A percentile compares a stretch with the other conserved stretches of the same genome.
Conservation (phyloP, 2,797 vertebrate genomes). For the Hydrolagus colliei region DNA sequence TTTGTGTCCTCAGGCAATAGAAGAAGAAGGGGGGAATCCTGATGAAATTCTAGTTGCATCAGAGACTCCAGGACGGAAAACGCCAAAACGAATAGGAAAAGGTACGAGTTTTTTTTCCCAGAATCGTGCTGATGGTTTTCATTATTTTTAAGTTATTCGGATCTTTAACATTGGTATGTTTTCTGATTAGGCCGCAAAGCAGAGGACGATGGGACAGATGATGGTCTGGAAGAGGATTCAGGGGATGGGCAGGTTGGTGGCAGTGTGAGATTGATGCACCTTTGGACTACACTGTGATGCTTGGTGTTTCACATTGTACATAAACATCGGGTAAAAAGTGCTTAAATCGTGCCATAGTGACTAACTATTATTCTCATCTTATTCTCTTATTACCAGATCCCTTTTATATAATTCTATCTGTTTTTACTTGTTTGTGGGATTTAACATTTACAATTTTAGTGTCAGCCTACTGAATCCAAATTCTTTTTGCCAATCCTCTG, state of each 20-base stretch:
- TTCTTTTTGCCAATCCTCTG: too few relatives aligned
- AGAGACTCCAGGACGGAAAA: constrained; percentile 65
- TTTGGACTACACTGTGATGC: too few relatives aligned
- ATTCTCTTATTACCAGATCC: too few relatives aligned
- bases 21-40: constrained; percentile 86
- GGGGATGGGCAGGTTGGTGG: constrained; percentile 71
- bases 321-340: neutral
- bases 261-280: neutral
- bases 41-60: constrained; percentile 68
- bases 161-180: neutral
- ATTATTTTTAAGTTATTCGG: neutral
- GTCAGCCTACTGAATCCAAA: too few relatives aligned
- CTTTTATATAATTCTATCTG: too few relatives aligned
- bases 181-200: constrained; percentile 59
- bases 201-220: constrained; percentile 73
- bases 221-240: constrained; percentile 75
- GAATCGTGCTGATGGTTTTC: too few relatives aligned
- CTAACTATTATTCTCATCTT: neutral
- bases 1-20: constrained; percentile 65
- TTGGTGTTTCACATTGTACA: neutral
- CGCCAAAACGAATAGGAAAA: constrained; percentile 68
- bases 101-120: constrained; percentile 49
- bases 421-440: too few relatives aligned
- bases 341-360: neutral
- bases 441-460: too few relatives aligned